These are phyloP conservation scores for Salticus scenicus DNA, from an alignment of 2,888 invertebrate genomes.

Conservation along the genomic window DNA sequence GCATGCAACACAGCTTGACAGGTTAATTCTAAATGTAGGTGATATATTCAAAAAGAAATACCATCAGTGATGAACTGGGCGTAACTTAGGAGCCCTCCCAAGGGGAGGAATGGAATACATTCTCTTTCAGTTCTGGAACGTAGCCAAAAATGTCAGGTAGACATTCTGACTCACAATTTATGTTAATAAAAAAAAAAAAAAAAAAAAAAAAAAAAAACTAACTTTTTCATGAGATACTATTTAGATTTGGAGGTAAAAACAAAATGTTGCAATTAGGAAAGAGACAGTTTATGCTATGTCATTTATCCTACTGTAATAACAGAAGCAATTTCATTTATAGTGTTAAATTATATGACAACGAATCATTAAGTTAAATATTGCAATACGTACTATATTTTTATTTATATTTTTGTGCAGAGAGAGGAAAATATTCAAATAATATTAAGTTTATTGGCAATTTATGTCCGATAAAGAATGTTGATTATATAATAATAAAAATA, in stretches of 20 bases:
- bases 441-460: no score
- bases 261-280: neutral
- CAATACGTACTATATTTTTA: no score
- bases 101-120: neutral
- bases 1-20: slow-evolving; percentile 18
- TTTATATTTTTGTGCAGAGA: no score
- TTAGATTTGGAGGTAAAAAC: neutral
- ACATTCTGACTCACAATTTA: neutral
- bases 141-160: slow-evolving; percentile 11
- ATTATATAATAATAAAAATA: no score
- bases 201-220: neutral
- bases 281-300: no score
- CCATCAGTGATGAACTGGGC: slow-evolving; percentile 30
- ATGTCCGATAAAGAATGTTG: no score
- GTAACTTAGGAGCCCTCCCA: neutral
- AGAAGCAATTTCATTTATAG: no score
- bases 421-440: no score
- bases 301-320: no score
- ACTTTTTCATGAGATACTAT: neutral
- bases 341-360: no score
- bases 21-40: slow-evolving; percentile 26
- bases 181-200: neutral
- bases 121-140: slow-evolving; percentile 2
- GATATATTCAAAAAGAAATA: slow-evolving; percentile 1
- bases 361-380: no score